Evolutionary conservation across 2,797 vertebrate species (phyloP).

Genomic region (Enteromius trimaculatus): DNA sequence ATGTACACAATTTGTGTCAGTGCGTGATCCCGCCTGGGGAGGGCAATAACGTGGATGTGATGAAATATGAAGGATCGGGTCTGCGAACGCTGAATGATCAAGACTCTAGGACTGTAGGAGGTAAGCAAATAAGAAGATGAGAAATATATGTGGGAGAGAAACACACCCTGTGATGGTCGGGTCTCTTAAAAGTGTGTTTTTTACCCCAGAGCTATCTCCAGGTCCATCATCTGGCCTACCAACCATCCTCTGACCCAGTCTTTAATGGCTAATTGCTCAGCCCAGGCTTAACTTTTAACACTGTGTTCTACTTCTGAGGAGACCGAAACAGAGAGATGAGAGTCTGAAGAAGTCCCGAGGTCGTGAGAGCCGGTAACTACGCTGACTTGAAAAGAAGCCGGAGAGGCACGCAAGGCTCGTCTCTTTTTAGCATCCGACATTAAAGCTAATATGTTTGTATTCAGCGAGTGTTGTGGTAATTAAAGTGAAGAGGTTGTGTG

Average conservation of each 20-base stretch:
- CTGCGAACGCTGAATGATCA: conserved; percentile 29
- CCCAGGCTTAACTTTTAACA: conserved; percentile 31
- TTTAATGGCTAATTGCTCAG: conserved; percentile 54
- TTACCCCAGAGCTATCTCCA: conserved; percentile 42
- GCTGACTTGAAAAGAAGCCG: conserved; percentile 11
- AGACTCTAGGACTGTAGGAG: conserved; percentile 29
- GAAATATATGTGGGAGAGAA: conserved; percentile 6
- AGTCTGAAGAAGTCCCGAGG: conserved; percentile 29
- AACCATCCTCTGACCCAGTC: conserved; percentile 40
- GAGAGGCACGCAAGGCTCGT: conserved; percentile 21
- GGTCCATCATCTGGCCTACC: conserved; percentile 27
- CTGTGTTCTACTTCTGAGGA: conserved; percentile 8
- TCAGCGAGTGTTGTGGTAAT: conserved; percentile 40
- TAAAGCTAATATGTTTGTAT: conserved; percentile 43
- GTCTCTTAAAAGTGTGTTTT: conserved; percentile 35
- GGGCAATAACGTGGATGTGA: conserved; percentile 37
- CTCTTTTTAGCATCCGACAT: conserved; percentile 36
- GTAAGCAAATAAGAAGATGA: conserved; percentile 14
- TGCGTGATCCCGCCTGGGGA: conserved; percentile 21
- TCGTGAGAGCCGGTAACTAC: conserved; percentile 24
- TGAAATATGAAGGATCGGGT: conserved; percentile 52
- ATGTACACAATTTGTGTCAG: conserved; percentile 50
- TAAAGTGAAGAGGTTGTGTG: conserved; percentile 28
- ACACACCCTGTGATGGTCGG: conserved; percentile 26
- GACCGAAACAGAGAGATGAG: conserved; percentile 10